These are phyloP conservation scores for Pocillopora grandis DNA, from an alignment of 92 coral and sea anemone species.

Conservation along the genomic window DNA sequence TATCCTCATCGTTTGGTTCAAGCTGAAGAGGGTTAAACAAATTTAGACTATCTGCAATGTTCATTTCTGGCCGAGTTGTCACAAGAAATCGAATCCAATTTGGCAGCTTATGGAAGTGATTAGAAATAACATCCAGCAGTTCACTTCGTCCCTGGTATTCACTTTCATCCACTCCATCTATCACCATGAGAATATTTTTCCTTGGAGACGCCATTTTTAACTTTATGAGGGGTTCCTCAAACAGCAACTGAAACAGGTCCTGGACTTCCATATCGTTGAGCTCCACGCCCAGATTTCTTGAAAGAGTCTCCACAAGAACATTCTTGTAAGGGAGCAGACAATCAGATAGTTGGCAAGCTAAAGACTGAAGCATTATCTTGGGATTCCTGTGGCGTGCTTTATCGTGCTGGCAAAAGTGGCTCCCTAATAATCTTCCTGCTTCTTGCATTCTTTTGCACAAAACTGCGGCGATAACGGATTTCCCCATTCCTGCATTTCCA, in stretches of 20 bases:
- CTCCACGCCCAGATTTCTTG: conserved; percentile 25
- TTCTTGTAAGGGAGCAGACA: conserved; percentile 44
- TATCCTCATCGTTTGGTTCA: conserved; percentile 36
- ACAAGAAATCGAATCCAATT: conserved; percentile 53
- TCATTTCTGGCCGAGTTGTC: conserved; percentile 59
- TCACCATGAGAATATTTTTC: conserved; percentile 39
- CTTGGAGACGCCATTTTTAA: conserved; percentile 23
- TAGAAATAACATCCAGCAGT: conserved; percentile 34
- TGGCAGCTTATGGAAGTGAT: conserved; percentile 49
- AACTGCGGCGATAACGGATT: conserved; percentile 63
- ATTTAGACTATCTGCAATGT: conserved; percentile 17
- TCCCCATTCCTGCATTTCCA: conserved; percentile 68
- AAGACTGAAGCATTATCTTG: conserved; percentile 58
- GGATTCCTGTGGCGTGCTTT: conserved; percentile 49
- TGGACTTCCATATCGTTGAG: conserved; percentile 29
- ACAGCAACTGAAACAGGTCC: conserved; percentile 50
- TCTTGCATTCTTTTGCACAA: conserved; percentile 47
- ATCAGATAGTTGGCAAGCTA: conserved; percentile 51
- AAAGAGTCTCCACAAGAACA: conserved; percentile 53
- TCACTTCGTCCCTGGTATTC: conserved; percentile 35
- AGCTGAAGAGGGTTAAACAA: conserved; percentile 37
- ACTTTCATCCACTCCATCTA: conserved; percentile 67
- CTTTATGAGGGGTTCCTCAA: conserved; percentile 54
- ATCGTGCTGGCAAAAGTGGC: conserved; percentile 60
- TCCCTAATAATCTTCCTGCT: conserved; percentile 47